Evolutionary conservation across 2,797 vertebrate species (phyloP), one percentile per base, ranked within the genome.

Genomic region (Hapalemur alaotrensis): DNA sequence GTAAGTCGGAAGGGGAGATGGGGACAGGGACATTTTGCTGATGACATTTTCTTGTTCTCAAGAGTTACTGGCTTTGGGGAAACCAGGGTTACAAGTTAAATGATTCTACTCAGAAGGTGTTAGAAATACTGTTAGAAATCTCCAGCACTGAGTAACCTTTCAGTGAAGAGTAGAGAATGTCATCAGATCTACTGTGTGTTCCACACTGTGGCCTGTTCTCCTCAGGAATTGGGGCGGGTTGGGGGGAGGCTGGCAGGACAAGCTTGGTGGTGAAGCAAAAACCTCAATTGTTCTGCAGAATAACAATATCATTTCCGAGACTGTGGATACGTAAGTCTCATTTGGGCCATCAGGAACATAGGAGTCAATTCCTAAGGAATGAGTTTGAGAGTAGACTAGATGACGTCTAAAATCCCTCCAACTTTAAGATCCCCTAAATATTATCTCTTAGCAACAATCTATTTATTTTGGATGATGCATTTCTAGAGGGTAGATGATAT

Each of bases 21-120:
- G 48, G 32, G 63, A 32, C 7, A 13, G 43, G 52, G 82, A 69
- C 54, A 22, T 59, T 85, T 30, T 83, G n/a, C 72, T 70, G 59
- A 9, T 30, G 78, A 92, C 63, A 57, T 57, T 94, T 81, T 72
- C 79, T 65, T 81, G 17, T 73, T 89, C 87, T 91, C 75, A 13
- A 82, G 80, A 93, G 82, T 20, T 52, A 52, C n/a, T 78, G 32
- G 32, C 46, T 96, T 86, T 57, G 72, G 73, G 25, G 69, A 75
- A 81, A 96, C 30, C 7, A 46, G 78, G 48, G 38, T 88, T 85
- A 78, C 57, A 75, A 72, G 67, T 81, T 54, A 48, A 79, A 43
- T 14, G 35, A 57, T 46, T 65, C 65, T n/a, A 15, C 46, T 20
- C 25, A 38, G 48, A 93, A 93, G 65, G 48, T 57, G 50, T 82